These are phyloP conservation scores for Hypena proboscidalis DNA, from an alignment of 2,888 invertebrate genomes.

Conservation along the genomic window DNA sequence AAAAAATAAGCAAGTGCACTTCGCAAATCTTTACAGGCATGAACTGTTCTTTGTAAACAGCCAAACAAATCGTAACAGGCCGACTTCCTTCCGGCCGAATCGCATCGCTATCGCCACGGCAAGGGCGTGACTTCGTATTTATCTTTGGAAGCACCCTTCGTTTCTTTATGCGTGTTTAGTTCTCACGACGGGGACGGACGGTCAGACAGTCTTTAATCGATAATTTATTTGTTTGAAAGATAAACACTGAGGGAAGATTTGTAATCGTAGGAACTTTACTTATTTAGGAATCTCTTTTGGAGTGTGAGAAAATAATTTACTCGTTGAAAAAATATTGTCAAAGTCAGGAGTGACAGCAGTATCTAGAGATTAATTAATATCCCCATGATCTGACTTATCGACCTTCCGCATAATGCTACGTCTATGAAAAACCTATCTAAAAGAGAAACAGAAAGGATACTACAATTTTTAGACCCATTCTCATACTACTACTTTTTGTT, in stretches of 20 bases:
- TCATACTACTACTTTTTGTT: not conserved
- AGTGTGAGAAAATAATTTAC: too few relatives aligned
- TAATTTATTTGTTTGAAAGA: slow-evolving; percentile 38
- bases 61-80: slow-evolving; percentile 1
- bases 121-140: slow-evolving; percentile 28
- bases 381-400: too few relatives aligned
- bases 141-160: slow-evolving; percentile 25
- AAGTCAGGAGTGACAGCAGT: too few relatives aligned
- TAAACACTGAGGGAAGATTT: slow-evolving; percentile 23
- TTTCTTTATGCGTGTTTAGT: slow-evolving; percentile 22
- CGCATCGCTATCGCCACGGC: not conserved
- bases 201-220: slow-evolving; percentile 27
- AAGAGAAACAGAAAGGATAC: slow-evolving; percentile 6
- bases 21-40: not conserved
- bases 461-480: too few relatives aligned
- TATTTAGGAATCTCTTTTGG: too few relatives aligned
- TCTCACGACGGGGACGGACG: slow-evolving; percentile 39
- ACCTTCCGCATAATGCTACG: too few relatives aligned
- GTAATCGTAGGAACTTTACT: too few relatives aligned
- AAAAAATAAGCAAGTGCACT: too few relatives aligned
- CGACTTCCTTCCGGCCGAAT: slow-evolving; percentile 8
- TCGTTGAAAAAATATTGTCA: too few relatives aligned
- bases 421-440: too few relatives aligned
- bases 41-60: not conserved
- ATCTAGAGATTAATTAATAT: too few relatives aligned